Evolutionary conservation across 2,888 invertebrate genomes (phyloP).

Genomic region (Philaethria dido): DNA sequence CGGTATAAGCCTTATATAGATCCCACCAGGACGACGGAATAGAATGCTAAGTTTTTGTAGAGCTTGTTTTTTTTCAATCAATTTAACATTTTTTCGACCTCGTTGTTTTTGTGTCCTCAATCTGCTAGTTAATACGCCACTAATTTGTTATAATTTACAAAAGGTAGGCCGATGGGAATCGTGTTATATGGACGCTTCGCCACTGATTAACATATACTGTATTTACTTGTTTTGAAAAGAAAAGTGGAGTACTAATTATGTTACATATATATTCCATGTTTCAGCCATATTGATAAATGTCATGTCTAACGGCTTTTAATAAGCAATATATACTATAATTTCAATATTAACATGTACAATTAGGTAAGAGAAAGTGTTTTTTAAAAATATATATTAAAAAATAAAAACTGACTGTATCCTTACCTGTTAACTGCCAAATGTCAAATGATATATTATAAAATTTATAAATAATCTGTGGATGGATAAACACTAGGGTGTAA

Average conservation of each 20-base stretch:
- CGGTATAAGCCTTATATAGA: no score
- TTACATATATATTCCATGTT: background rate
- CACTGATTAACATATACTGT: background rate
- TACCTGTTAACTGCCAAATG: slow-evolving; percentile 14
- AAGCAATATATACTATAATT: background rate
- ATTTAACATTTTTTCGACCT: no score
- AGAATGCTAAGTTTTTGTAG: no score
- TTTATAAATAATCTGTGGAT: slow-evolving; percentile 4
- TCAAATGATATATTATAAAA: slow-evolving; percentile 2
- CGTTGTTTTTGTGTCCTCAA: no score
- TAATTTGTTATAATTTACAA: no score
- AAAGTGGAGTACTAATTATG: background rate
- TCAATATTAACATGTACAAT: background rate
- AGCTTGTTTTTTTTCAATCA: no score
- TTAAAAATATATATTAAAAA: background rate
- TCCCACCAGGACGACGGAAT: no score
- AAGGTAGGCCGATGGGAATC: no score
- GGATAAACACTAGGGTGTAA: background rate
- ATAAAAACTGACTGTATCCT: background rate
- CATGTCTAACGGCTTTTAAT: no score
- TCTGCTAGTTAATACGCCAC: no score
- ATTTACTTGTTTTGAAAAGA: background rate
- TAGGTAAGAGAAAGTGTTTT: background rate
- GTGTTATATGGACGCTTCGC: no score
- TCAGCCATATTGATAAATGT: background rate